Evolutionary conservation across 2,113 vertebrate genomes (phyloP).

Genomic region (Neolamprologus fasciatus): DNA sequence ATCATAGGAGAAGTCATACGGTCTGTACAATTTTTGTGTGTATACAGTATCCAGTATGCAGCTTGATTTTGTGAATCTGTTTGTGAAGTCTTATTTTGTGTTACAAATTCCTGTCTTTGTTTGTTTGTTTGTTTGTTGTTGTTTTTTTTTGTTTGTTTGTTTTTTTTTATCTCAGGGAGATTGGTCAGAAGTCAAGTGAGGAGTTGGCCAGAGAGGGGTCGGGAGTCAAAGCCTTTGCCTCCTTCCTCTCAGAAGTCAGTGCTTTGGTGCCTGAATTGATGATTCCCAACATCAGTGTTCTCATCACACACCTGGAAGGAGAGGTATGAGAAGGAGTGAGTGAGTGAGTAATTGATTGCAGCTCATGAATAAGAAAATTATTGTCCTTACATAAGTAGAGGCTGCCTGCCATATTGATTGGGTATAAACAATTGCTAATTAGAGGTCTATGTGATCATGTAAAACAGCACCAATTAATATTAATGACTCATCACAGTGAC

Average conservation of each 20-base stretch:
- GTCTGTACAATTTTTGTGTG: constrained; percentile 52
- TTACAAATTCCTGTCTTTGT: background rate
- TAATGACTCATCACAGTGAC: background rate
- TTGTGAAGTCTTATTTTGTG: background rate
- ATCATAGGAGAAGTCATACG: constrained; percentile 89
- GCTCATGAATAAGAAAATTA: background rate
- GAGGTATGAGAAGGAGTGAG: constrained; percentile 71
- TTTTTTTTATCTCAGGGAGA: constrained; percentile 74
- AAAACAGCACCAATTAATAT: background rate
- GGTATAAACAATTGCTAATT: background rate
- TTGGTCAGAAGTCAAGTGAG: constrained; percentile 85
- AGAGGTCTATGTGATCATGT: background rate
- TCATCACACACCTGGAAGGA: constrained; percentile 85
- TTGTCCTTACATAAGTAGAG: background rate
- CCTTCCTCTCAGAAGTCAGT: constrained; percentile 83
- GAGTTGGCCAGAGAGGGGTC: constrained; percentile 80
- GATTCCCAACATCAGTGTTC: constrained; percentile 85
- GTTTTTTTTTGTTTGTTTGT: too few relatives aligned
- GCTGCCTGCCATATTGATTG: background rate
- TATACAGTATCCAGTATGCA: background rate
- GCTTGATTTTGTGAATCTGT: background rate
- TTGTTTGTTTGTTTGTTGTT: background rate
- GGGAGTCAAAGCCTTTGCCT: constrained; percentile 79
- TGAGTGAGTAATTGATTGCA: background rate
- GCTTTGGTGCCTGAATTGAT: constrained; percentile 76